Evolutionary conservation across 2,797 vertebrate genomes (phyloP), one percentile per base, ranked within the genome.

Genomic region (Centropyge bicolor): DNA sequence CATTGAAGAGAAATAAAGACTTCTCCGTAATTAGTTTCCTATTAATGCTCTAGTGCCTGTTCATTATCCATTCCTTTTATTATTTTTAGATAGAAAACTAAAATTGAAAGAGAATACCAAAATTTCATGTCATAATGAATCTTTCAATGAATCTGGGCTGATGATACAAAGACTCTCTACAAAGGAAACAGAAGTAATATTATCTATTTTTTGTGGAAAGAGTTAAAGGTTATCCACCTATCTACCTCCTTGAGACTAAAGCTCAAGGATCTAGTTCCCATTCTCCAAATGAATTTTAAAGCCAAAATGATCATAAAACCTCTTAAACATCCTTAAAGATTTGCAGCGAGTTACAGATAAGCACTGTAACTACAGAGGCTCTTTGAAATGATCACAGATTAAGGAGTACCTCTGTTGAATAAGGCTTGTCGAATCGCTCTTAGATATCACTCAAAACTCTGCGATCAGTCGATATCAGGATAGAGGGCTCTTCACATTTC

Each of bases 21-120:
- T 78, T 71, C 41, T 63, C 36, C n/a, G 0, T 56, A 68, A 83
- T 73, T 74, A 13, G 6, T 76, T 86, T 86, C 70, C 22, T 69
- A 59, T 70, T n/a, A 57, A 55, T 70, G 46, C 17, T 64, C 36
- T 11, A 45, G 19, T 51, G n/a, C 2, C n/a, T 62, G 19, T 52
- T 83, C 14, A 67, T 71, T 52, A 59, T 67, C 49, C 19, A 57
- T 17, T 55, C 20, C 8, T 55, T 72, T 62, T 59, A 71, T 73
- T 82, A 51, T 45, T 75, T 70, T 57, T 46, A 19, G 8, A 62
- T 41, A 54, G 19, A 76, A 65, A 74, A 40, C 5, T 2, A 0
- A 59, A 57, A 71, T n/a, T 64, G 16, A 68, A 74, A 63, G 49
- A 56, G 59, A 66, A 71, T 13, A 64, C 22, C 10, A 61, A 52